Percentiles rank a stretch among this genome's conserved stretches.
These are phyloP conservation scores for Donacobius atricapilla DNA, from an alignment of 2,113 vertebrate genomes.

Conservation along the genomic window DNA sequence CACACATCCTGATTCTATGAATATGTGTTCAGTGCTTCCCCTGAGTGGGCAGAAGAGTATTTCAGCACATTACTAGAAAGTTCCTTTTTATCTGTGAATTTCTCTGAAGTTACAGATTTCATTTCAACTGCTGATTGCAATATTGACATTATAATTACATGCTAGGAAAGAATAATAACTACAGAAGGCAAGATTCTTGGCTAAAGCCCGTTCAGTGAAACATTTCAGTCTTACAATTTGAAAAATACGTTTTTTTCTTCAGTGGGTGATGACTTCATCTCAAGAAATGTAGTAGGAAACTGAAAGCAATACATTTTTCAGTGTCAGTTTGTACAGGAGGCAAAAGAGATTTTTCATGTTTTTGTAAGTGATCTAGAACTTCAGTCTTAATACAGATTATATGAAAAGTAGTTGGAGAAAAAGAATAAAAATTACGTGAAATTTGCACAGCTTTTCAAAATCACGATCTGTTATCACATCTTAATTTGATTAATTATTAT, in stretches of 20 bases:
- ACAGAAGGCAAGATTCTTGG: not conserved
- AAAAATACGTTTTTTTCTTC: not conserved
- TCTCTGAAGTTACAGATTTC: conserved; percentile 21
- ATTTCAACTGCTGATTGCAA: conserved; percentile 11
- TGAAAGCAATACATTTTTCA: not conserved
- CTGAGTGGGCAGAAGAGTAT: not conserved
- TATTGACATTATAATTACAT: conserved; percentile 2
- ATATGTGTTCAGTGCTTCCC: not conserved
- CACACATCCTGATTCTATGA: conserved; percentile 21
- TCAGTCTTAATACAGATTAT: not conserved
- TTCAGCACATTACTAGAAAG: conserved; percentile 3
- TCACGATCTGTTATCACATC: not conserved
- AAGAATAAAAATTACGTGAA: not conserved
- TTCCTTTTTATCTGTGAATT: conserved; percentile 10
- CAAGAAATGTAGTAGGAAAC: not conserved
- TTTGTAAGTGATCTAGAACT: not conserved
- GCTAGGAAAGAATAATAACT: not conserved
- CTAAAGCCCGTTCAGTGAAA: not conserved
- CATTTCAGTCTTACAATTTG: not conserved
- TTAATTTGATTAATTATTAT: not conserved
- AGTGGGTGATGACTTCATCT: not conserved
- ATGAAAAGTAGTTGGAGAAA: not conserved
- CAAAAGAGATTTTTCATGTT: not conserved
- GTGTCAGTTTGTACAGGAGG: not conserved
- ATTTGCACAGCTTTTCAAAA: not conserved